Percentiles rank a stretch among this genome's conserved stretches.
phyloP scores from a whole-genome alignment of 2,797 vertebrate genomes.

The Pseudochromis fuscus region DNA sequence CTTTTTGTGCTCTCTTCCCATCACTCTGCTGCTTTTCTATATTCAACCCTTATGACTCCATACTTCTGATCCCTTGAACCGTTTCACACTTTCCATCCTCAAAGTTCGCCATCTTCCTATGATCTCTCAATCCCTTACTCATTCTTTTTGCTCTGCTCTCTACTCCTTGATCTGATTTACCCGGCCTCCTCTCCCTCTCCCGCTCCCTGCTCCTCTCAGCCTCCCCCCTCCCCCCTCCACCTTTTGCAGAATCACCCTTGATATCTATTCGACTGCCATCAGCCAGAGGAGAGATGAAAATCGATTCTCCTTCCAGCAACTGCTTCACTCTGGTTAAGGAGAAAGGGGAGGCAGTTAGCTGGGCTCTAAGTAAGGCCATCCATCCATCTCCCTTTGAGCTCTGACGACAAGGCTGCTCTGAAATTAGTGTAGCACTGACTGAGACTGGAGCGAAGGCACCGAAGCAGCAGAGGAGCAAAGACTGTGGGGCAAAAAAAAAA shows the following conservation, averaged over 20 bases:
- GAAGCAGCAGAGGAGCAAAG: slow-evolving; percentile 35
- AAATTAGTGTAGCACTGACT: slow-evolving; percentile 58
- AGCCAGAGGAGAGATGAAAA: slow-evolving; percentile 80
- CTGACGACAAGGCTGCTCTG: slow-evolving; percentile 63
- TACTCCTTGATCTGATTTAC: slow-evolving; percentile 65
- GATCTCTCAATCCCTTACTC: slow-evolving; percentile 68
- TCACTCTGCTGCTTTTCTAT: slow-evolving; percentile 26
- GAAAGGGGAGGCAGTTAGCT: slow-evolving; percentile 72
- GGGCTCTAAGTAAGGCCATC: slow-evolving; percentile 70
- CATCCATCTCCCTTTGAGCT: slow-evolving; percentile 79
- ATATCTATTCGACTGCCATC: slow-evolving; percentile 79
- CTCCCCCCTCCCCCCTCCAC: slow-evolving; percentile 18
- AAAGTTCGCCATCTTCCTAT: slow-evolving; percentile 64
- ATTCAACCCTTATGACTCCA: slow-evolving; percentile 29
- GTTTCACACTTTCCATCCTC: slow-evolving; percentile 60
- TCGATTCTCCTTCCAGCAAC: slow-evolving; percentile 79
- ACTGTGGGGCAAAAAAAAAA: slow-evolving; percentile 26
- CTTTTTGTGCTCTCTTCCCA: slow-evolving; percentile 21
- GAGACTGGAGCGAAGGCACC: slow-evolving; percentile 46
- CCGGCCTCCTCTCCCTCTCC: background rate
- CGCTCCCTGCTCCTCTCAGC: slow-evolving; percentile 27
- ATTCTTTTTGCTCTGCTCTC: slow-evolving; percentile 58
- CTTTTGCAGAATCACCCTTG: slow-evolving; percentile 74
- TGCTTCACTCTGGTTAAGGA: slow-evolving; percentile 73
- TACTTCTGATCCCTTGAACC: slow-evolving; percentile 54